A percentile compares a stretch with the other conserved stretches of the same genome.
Conservation (phyloP, 1,140 invertebrate genomes). For the Drosophila repletoides region DNA sequence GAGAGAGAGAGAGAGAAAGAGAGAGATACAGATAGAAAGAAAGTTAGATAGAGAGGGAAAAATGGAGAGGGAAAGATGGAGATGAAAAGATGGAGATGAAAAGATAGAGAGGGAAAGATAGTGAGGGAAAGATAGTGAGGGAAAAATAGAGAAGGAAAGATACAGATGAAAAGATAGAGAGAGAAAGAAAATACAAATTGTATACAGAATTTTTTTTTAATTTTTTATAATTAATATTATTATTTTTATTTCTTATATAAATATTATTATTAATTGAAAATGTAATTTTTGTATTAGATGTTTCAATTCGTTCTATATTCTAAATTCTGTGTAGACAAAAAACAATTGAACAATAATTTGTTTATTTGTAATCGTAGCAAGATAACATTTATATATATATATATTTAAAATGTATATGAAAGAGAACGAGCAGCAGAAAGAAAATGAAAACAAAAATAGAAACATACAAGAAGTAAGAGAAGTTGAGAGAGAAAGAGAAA, state of each 20-base stretch:
- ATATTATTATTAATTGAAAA: slow-evolving; percentile 24
- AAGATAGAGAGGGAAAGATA: slow-evolving; percentile 20
- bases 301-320: slow-evolving; percentile 41
- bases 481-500: slow-evolving; percentile 16
- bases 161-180: slow-evolving; percentile 1
- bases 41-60: slow-evolving; percentile 24
- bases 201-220: slow-evolving; percentile 59
- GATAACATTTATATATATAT: slow-evolving; percentile 35
- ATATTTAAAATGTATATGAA: slow-evolving; percentile 52
- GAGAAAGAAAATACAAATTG: slow-evolving; percentile 51
- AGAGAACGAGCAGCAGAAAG: slow-evolving; percentile 30
- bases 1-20: slow-evolving; percentile 18
- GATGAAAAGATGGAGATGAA: neutral
- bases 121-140: slow-evolving; percentile 4
- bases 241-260: slow-evolving; percentile 22
- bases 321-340: slow-evolving; percentile 29
- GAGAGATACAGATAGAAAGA: neutral
- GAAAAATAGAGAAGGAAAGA: no score
- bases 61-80: no score
- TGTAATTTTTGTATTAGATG: slow-evolving; percentile 39
- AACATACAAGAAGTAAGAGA: no score
- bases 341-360: slow-evolving; percentile 21
- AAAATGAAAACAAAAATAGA: slow-evolving; percentile 3
- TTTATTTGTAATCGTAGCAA: slow-evolving; percentile 53
- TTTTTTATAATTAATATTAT: slow-evolving; percentile 20